phyloP scores from a whole-genome alignment of 2,113 vertebrate genomes.

The Melanostigma gelatinosum region DNA sequence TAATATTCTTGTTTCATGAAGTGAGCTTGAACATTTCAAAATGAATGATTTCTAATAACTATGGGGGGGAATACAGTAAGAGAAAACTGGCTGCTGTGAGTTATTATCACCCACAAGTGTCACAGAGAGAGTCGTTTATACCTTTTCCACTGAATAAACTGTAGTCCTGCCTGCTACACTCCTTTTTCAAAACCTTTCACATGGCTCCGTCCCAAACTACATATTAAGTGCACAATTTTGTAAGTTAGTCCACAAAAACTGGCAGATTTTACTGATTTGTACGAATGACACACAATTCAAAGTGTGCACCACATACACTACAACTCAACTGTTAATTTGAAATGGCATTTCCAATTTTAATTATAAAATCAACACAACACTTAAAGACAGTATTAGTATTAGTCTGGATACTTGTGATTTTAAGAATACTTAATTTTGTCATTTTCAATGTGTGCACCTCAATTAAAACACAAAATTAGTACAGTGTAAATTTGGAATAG shows the following conservation, averaged over 20 bases:
- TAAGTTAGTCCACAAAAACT: not conserved
- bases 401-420: not conserved
- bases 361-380: slow-evolving; percentile 1
- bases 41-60: slow-evolving; percentile 24
- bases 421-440: not conserved
- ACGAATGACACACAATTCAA: not conserved
- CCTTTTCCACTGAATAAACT: slow-evolving; percentile 12
- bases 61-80: not conserved
- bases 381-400: not conserved
- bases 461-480: slow-evolving; percentile 7
- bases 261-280: not conserved
- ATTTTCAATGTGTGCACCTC: slow-evolving; percentile 4
- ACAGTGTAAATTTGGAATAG: slow-evolving; percentile 2
- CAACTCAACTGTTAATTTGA: not conserved
- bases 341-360: not conserved
- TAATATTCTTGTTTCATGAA: slow-evolving; percentile 52
- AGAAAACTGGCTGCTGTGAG: slow-evolving; percentile 23
- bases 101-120: slow-evolving; percentile 25
- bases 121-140: not conserved
- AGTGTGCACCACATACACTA: not conserved
- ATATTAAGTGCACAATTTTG: not conserved
- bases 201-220: not conserved
- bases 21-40: slow-evolving; percentile 26
- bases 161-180: not conserved
- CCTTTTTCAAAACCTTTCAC: slow-evolving; percentile 8